Conservation (phyloP, 2,113 vertebrate species). For the Noctilio leporinus region DNA sequence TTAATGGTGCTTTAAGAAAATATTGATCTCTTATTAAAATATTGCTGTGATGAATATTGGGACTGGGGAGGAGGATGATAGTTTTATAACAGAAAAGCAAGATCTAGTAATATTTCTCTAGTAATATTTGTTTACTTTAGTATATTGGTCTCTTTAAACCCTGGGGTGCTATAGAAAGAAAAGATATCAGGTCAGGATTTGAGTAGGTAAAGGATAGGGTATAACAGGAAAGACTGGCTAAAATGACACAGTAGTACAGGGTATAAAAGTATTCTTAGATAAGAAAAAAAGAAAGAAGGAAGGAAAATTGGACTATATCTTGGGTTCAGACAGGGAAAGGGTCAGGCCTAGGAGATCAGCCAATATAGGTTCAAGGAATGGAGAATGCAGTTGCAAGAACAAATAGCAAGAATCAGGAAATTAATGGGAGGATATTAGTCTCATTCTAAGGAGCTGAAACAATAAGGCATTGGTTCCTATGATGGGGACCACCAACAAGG, state of each 20-base stretch:
- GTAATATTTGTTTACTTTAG: neutral
- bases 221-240: neutral
- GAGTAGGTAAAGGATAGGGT: neutral
- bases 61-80: neutral
- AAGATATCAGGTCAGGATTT: neutral
- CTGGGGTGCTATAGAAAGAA: neutral
- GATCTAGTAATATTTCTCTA: neutral
- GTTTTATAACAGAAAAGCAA: neutral
- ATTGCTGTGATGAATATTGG: neutral
- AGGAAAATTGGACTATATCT: neutral
- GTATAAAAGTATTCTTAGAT: neutral
- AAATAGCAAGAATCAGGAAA: neutral
- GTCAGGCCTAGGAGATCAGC: neutral
- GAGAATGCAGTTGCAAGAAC: neutral
- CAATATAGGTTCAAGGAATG: neutral
- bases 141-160: neutral
- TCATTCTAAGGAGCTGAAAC: neutral
- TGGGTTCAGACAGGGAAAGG: neutral
- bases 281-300: neutral
- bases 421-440: neutral
- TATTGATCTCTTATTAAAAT: neutral
- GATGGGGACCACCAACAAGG: neutral
- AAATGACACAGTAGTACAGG: neutral
- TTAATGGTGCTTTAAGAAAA: constrained; percentile 25
- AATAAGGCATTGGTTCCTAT: neutral